Evolutionary conservation across 2,797 vertebrate species (phyloP), one percentile per base, ranked within the genome.

Genomic region (Setipinna tenuifilis): DNA sequence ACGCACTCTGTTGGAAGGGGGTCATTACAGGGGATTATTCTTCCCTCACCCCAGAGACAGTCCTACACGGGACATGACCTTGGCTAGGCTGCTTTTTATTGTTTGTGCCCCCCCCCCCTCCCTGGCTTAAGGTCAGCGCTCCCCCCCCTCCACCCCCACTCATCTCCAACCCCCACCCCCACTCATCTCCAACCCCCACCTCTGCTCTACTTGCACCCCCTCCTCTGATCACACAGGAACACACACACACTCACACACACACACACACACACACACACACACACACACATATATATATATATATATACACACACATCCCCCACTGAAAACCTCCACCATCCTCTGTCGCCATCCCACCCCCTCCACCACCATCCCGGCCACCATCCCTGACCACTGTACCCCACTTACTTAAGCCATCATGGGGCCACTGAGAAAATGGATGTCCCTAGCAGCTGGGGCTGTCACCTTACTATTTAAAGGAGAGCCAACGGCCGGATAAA

Each of bases 51-150:
- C 59, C 48, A 19, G 57, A 78, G 71, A 71, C 61, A 31, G 46
- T 82, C 48, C 61, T 54, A 68, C 81, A 71, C 81, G 46, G 78
- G 84, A 85, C 82, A 28, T 80, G 84, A 88, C 87, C 85, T 85
- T 87, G 48, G 83, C 41, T 41, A 3, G 41, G 65, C n/a, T 48
- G 75, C 31, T 75, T 78, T 78, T 78, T 44, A 78, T 78, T 78
- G 71, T 78, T 44, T 35, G 68, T 65, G 2, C 19, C 14, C 28
- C 19, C 16, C 16, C 35, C 50, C 35, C 19, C 7, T 21, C 71
- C 71, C 71, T 78, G 71, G 71, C 31, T 78, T 41, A 19, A 78
- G 71, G 35, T 78, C 31, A 78, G 17, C 44, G 35, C 41, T 19
- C 12, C 23, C 23, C 23, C 25, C 25, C 21, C 61, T 7, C 23